Conservation (phyloP, 92 coral and sea anemone genomes). For the Actinernus sp. region DNA sequence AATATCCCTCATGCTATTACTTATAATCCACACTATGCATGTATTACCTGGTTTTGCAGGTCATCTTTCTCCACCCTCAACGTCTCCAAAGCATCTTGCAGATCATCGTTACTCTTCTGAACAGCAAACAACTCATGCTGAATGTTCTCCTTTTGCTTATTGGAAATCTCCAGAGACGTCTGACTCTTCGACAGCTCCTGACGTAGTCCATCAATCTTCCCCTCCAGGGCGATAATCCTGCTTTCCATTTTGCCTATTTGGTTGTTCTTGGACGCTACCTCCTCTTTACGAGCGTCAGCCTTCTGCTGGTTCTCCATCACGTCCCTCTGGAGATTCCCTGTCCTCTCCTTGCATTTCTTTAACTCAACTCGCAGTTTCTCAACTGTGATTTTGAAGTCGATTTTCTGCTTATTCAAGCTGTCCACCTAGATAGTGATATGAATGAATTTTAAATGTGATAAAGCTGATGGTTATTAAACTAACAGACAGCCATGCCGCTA, state of each 20-base stretch:
- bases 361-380: slow-evolving; percentile 64
- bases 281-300: slow-evolving; percentile 66
- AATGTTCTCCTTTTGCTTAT: slow-evolving; percentile 56
- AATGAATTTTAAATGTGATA: too few species aligned
- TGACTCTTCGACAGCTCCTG: slow-evolving; percentile 53
- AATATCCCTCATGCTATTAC: too few species aligned
- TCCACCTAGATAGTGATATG: too few species aligned
- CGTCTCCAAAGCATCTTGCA: slow-evolving; percentile 45
- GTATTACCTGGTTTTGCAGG: slow-evolving; percentile 49
- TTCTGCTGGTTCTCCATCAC: slow-evolving; percentile 57
- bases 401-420: slow-evolving; percentile 53
- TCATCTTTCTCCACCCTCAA: slow-evolving; percentile 48
- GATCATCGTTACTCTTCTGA: slow-evolving; percentile 54
- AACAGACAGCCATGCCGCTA: too few species aligned
- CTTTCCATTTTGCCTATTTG: slow-evolving; percentile 70
- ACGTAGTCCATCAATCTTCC: slow-evolving; percentile 61
- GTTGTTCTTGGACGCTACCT: slow-evolving; percentile 47
- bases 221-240: slow-evolving; percentile 49
- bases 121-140: slow-evolving; percentile 52
- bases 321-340: slow-evolving; percentile 53
- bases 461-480: too few species aligned
- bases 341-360: slow-evolving; percentile 44
- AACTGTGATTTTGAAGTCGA: slow-evolving; percentile 43
- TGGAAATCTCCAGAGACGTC: slow-evolving; percentile 59
- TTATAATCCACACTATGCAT: too few species aligned